Evolutionary conservation across 2,888 invertebrate species (phyloP), one percentile per base, ranked within the genome.

Genomic region (Diarsia brunnea): DNA sequence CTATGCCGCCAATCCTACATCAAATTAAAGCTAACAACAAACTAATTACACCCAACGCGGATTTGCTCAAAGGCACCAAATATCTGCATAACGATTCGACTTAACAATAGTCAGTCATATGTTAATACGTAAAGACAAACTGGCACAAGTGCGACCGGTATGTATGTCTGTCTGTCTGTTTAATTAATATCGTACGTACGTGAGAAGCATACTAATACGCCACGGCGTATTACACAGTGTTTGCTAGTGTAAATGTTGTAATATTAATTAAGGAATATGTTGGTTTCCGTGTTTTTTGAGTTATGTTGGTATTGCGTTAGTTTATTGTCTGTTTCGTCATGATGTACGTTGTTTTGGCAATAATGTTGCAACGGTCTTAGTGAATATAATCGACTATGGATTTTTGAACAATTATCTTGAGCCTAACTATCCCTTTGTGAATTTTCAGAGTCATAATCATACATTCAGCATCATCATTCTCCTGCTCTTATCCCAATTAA

Each of bases 111-210:
- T 64, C 63, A 63, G 60, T 60, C n/a, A 61, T 84, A 85, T 89
- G 88, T 11, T 83, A 79, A 78, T 82, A 76, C 63, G 67, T 75
- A 84, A 81, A 84, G 81, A 89, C 87, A 89, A 93, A 91, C 90
- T 91, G 81, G 92, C 89, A 90, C 92, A 93, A 93, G 93, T 88
- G 73, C 93, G 89, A 89, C 92, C 79, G 89, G 92, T 93, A 19
- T 64, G 55, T 60, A 5, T 80, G 68, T 78, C 74, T 82, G 86
- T 89, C 89, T 92, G 89, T 92, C 89, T 92, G 89, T 92, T 91
- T 92, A 87, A 90, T 84, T 84, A 87, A 88, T 88, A 86, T 84
- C 61, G 66, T 79, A 73, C 61, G 69, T 61, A 84, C 86, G 82
- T 73, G 69, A 66, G 73, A 67, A 47, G 87, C 87, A 89, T 90